Evolutionary conservation across 1,140 invertebrate species (phyloP), one percentile per base, ranked within the genome.

Genomic region (Lerema accius): DNA sequence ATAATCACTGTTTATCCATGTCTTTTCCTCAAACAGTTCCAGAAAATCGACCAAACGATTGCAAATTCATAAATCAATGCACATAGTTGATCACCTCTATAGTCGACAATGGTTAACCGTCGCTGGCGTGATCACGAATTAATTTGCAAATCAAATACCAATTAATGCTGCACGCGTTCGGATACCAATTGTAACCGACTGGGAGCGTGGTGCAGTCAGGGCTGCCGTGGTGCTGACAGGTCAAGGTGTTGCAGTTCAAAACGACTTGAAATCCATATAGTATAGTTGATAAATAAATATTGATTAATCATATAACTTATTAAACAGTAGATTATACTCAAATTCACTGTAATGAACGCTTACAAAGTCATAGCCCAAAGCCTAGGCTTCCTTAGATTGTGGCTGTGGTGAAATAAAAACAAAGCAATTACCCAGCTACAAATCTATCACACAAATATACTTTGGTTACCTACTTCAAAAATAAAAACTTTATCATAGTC

Each of bases 131-230:
- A 68, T 66, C 65, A 61, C 62, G 53, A 62, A 61, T 51, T 58
- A 67, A 68, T 86, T 83, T 80, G 76, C 74, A 82, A 84, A 81
- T 76, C 76, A 78, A 82, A 84, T 77, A 65, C 67, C 60, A 74
- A 58, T 71, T 70, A 78, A 74, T 75, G 46, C 63, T 64, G 55
- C 55, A 59, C 55, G 55, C 55, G 55, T 59, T 59, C 55, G 43
- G 55, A 59, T 39, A 48, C 43, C 39, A 59, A 59, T 59, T 59
- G 43, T 37, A 43, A 59, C 11, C 28, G 11, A 23, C 28, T 59
- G 32, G 55, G 42, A 53, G 23, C 13, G 11, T 1, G 3, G 4
- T 16, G 14, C 28, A 5, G 26, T 11, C 40, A 58, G 53, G 42
- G 42, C 14, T 58, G 19, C 0, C 40, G 32, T 37, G 32, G 16